phyloP scores from a whole-genome alignment of 37 sponge, comb jelly and placozoan species.

The Oscarella lobularis region DNA sequence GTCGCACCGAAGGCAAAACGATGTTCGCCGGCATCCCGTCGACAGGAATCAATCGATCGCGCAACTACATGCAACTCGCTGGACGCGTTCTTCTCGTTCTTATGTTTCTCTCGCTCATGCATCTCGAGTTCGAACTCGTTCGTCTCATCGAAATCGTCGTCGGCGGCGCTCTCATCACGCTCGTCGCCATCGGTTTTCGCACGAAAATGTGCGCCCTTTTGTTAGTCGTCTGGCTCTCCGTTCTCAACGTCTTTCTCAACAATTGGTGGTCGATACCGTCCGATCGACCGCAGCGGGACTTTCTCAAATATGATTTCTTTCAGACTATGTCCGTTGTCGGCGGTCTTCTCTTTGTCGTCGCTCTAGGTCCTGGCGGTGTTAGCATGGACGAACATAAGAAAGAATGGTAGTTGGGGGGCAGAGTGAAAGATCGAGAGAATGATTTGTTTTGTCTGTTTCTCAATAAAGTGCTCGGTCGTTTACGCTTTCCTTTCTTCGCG shows the following conservation, averaged over 20 bases:
- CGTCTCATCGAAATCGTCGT: constrained; percentile 55
- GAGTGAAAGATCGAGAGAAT: constrained; percentile 17
- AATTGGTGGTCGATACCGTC: constrained; percentile 69
- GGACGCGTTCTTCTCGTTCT: constrained; percentile 86
- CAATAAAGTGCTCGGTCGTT: constrained; percentile 58
- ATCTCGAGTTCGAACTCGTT: constrained; percentile 52
- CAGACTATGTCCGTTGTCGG: constrained; percentile 96
- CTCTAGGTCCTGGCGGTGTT: constrained; percentile 94
- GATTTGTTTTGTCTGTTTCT: constrained; percentile 66
- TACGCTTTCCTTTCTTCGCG: constrained; percentile 15
- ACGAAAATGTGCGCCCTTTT: constrained; percentile 86
- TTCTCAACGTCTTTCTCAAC: constrained; percentile 70
- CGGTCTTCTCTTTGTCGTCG: constrained; percentile 85
- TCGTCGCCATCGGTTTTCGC: constrained; percentile 85
- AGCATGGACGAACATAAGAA: constrained; percentile 97
- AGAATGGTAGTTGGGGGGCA: constrained; percentile 45
- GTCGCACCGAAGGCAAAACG: constrained; percentile 70
- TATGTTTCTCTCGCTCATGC: constrained; percentile 94
- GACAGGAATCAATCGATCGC: constrained; percentile 63
- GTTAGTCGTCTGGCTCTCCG: constrained; percentile 61
- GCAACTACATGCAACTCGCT: constrained; percentile 95
- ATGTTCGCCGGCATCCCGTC: constrained; percentile 98
- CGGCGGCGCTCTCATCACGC: constrained; percentile 51
- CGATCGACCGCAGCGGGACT: constrained; percentile 76
- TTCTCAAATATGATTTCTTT: constrained; percentile 97